These are phyloP conservation scores for Caenorhabditis tropicalis DNA, from an alignment of 1,140 invertebrate species.

Conservation along the genomic window DNA sequence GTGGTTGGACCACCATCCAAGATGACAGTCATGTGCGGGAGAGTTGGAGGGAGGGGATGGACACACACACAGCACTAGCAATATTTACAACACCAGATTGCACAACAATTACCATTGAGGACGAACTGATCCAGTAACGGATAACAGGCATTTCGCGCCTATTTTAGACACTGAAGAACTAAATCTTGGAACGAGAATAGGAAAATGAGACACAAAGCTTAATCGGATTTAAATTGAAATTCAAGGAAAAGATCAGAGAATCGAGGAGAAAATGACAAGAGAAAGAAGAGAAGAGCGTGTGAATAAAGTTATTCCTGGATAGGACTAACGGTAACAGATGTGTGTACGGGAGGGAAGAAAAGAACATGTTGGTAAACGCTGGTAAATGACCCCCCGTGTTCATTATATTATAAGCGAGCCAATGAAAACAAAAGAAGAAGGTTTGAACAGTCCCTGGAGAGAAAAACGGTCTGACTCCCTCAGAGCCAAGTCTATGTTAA, in stretches of 20 bases:
- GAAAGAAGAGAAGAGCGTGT: background rate
- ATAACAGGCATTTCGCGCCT: background rate
- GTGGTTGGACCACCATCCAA: slow-evolving; percentile 27
- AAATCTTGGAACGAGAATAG: background rate
- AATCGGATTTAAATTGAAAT: slow-evolving; percentile 39
- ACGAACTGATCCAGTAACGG: slow-evolving; percentile 7
- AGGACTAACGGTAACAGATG: slow-evolving; percentile 20
- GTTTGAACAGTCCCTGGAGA: background rate
- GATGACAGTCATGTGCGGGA: slow-evolving; percentile 25
- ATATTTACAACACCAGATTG: slow-evolving; percentile 42
- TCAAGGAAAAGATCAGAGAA: slow-evolving; percentile 22
- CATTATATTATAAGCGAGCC: slow-evolving; percentile 34
- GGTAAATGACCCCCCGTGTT: background rate
- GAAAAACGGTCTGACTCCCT: background rate
- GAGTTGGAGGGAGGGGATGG: background rate
- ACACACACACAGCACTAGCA: background rate
- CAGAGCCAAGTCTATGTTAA: slow-evolving; percentile 30
- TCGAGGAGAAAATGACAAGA: background rate
- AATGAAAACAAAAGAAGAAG: background rate
- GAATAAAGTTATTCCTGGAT: slow-evolving; percentile 24
- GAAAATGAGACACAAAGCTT: background rate
- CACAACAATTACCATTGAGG: slow-evolving; percentile 18
- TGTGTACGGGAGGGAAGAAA: background rate
- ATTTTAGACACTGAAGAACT: background rate
- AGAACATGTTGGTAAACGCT: slow-evolving; percentile 38